Percentiles rank a stretch among this genome's conserved stretches.
Evolutionary conservation across 1,140 invertebrate genomes (phyloP).

Genomic region (Pogonognathellus flavescens): DNA sequence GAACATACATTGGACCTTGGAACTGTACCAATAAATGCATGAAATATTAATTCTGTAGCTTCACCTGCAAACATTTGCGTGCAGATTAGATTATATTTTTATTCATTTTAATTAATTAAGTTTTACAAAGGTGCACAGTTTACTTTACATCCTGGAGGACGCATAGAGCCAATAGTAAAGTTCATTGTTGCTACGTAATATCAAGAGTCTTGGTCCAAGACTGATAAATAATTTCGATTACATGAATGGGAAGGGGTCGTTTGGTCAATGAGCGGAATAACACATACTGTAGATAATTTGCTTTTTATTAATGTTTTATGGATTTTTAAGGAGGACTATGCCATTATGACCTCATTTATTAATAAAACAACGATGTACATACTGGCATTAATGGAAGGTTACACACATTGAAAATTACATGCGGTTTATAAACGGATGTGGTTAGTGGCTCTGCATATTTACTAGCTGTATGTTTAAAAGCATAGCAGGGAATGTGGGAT

Average conservation of each 20-base stretch:
- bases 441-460: background rate
- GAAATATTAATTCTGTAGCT: no score
- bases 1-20: no score
- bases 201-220: no score
- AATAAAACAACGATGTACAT: background rate
- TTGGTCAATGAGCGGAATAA: background rate
- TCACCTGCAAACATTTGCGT: no score
- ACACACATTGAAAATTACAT: slow-evolving; percentile 6
- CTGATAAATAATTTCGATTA: slow-evolving; percentile 3
- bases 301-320: slow-evolving; percentile 35
- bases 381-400: no score
- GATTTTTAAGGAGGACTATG: slow-evolving; percentile 21
- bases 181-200: no score
- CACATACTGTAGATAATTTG: background rate
- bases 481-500: background rate
- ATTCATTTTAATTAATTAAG: no score
- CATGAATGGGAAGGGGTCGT: slow-evolving; percentile 1
- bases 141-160: no score
- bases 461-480: background rate
- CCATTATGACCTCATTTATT: slow-evolving; percentile 23
- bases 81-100: no score
- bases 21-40: no score
- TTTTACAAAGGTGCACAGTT: no score
- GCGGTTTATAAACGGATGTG: slow-evolving; percentile 7
- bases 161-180: no score